phyloP scores from a whole-genome alignment of 2,797 vertebrate genomes.

The Bovichtus variegatus region DNA sequence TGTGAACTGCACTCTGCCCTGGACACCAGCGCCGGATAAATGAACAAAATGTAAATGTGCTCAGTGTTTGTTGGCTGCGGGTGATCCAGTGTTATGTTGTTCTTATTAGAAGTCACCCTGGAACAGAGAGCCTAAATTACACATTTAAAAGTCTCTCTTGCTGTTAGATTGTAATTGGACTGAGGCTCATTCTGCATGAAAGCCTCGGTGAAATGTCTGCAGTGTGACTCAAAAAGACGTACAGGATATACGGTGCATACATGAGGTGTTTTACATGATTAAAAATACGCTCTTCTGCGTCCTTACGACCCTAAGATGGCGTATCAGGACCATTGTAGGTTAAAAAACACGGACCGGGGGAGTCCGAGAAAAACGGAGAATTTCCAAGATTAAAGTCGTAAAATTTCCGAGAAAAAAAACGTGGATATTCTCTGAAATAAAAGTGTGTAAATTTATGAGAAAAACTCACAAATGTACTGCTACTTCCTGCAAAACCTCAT shows the following conservation, averaged over 20 bases:
- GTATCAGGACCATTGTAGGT: no score
- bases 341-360: no score
- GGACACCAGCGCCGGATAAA: not conserved
- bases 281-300: not conserved
- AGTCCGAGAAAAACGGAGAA: no score
- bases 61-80: slow-evolving; percentile 9
- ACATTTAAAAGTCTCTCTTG: slow-evolving; percentile 17
- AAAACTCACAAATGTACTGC: no score
- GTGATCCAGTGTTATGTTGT: not conserved
- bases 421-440: no score
- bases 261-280: not conserved
- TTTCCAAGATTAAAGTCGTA: no score
- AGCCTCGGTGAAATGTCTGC: not conserved
- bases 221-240: not conserved
- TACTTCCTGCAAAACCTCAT: no score
- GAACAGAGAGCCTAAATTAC: slow-evolving; percentile 6
- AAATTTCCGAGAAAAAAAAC: no score
- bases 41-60: slow-evolving; percentile 26
- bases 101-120: slow-evolving; percentile 4
- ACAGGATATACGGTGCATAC: no score
- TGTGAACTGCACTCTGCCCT: slow-evolving; percentile 26
- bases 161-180: not conserved
- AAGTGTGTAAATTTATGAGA: no score
- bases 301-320: not conserved
- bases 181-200: not conserved